These are phyloP conservation scores for Macropodus opercularis DNA, from an alignment of 2,797 vertebrate species.

Conservation along the genomic window DNA sequence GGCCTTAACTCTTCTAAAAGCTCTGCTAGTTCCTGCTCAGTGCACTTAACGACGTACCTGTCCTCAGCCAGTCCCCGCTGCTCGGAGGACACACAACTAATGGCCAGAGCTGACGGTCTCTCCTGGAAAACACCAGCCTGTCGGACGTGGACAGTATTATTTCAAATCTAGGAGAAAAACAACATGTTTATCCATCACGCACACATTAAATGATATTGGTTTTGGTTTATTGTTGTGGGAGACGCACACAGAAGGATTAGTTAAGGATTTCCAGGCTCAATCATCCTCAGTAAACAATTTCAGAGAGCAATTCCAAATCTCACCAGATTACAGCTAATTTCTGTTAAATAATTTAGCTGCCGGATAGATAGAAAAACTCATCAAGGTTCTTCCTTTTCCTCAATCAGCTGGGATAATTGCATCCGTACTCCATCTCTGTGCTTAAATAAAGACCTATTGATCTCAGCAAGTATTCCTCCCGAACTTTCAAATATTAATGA, in stretches of 20 bases:
- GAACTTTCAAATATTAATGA: conserved; percentile 17
- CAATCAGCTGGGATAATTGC: no score
- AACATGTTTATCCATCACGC: conserved; percentile 5
- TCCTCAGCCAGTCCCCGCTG: conserved; percentile 8
- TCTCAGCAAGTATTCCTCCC: conserved; percentile 2
- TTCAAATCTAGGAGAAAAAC: conserved; percentile 6
- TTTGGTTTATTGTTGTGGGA: conserved; percentile 13
- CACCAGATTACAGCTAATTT: neutral
- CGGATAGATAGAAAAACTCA: no score
- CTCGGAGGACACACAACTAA: conserved; percentile 5
- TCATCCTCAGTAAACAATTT: neutral
- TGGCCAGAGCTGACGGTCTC: conserved; percentile 2
- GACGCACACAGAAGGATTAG: conserved; percentile 1
- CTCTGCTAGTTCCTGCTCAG: neutral
- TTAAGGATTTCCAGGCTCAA: conserved; percentile 1
- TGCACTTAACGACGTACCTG: neutral
- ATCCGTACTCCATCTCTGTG: no score
- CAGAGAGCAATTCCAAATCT: neutral
- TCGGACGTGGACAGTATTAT: no score
- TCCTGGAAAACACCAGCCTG: conserved; percentile 4
- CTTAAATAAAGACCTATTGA: neutral
- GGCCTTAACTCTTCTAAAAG: conserved; percentile 28
- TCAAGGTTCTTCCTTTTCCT: no score
- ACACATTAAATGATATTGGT: neutral
- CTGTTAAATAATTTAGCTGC: neutral